A percentile compares a stretch with the other conserved stretches of the same genome.
phyloP scores from a whole-genome alignment of 1,140 invertebrate species.

The Anagrus nilaparvatae region DNA sequence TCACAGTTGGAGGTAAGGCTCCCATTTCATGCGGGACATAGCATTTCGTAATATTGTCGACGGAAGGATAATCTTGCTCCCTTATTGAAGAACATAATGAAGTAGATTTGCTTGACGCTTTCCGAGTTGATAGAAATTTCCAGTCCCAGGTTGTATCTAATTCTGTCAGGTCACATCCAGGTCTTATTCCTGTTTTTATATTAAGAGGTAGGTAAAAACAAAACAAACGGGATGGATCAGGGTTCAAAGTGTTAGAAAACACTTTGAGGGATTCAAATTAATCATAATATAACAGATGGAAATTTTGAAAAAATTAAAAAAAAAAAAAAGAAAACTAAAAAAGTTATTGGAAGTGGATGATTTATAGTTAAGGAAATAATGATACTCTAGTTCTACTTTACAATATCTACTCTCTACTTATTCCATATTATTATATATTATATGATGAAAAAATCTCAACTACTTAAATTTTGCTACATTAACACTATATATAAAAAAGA shows the following conservation, averaged over 20 bases:
- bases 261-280: conserved; percentile 13
- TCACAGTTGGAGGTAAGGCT: conserved; percentile 47
- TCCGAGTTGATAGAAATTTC: conserved; percentile 31
- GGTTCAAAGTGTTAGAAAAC: conserved; percentile 15
- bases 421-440: no score
- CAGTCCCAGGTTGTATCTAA: conserved; percentile 48
- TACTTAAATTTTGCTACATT: no score
- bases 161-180: conserved; percentile 80
- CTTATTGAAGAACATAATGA: conserved; percentile 25
- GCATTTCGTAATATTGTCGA: conserved; percentile 45
- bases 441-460: no score
- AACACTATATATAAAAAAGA: no score
- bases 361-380: no score
- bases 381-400: no score
- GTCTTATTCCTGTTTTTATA: conserved; percentile 56
- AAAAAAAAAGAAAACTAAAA: conserved; percentile 15
- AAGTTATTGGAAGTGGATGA: conserved; percentile 9
- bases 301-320: conserved; percentile 9
- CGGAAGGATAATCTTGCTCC: conserved; percentile 36
- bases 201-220: conserved; percentile 36
- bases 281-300: conserved; percentile 6
- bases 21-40: conserved; percentile 46
- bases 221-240: conserved; percentile 32
- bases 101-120: conserved; percentile 28
- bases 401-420: no score